Evolutionary conservation across 2,113 vertebrate genomes (phyloP).

Genomic region (Microcebus tavaratra): DNA sequence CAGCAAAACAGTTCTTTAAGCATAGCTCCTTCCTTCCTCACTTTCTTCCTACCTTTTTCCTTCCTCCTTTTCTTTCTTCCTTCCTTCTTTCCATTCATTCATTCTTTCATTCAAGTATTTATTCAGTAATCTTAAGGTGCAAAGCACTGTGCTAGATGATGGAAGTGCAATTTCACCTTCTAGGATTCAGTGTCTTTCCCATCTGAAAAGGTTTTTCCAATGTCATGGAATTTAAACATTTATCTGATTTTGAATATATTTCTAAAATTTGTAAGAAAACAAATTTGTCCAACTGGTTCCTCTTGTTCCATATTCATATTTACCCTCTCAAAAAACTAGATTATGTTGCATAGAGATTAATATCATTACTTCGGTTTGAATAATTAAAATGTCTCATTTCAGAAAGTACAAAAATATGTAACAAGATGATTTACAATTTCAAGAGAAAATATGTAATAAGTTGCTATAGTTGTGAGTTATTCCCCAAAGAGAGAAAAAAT

Average conservation of each 20-base stretch:
- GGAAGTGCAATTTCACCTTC: background rate
- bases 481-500: constrained; percentile 7
- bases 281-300: background rate
- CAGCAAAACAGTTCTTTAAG: background rate
- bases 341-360: background rate
- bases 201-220: background rate
- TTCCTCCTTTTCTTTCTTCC: too few relatives aligned
- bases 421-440: constrained; percentile 28
- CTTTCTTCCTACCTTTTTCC: too few relatives aligned
- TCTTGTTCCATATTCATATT: background rate
- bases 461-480: background rate
- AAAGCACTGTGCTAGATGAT: background rate
- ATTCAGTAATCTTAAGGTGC: background rate
- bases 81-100: background rate
- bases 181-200: background rate
- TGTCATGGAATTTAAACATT: background rate
- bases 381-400: background rate
- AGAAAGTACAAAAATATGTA: constrained; percentile 1
- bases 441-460: constrained; percentile 29
- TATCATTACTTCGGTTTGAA: background rate
- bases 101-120: background rate
- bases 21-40: background rate
- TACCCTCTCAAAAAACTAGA: background rate
- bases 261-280: background rate
- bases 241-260: background rate